Base-by-base conservation (phyloP, 2,113 vertebrate species). In the Oxyruncus cristatus region DNA sequence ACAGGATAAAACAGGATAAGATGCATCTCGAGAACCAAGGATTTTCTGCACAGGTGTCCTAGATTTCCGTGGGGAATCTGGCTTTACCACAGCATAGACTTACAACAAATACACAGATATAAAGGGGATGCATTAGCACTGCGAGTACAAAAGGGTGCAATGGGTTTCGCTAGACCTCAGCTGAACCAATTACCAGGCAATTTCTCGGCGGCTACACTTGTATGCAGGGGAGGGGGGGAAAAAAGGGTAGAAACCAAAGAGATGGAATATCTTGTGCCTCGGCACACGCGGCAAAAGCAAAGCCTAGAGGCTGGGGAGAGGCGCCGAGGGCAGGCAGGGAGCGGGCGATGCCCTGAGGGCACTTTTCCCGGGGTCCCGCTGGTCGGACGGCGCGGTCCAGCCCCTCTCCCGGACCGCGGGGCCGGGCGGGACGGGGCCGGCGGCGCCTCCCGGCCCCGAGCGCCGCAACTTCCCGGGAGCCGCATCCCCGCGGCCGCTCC, bases 171-270 rank as follows among this genome's bases (percentile, higher is more conserved):
- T 19, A 66, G 46, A 81, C 53, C 63, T 63, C 2, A 46, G 28
- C 28, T 13, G 28, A 77, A 49, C 9, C 26, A 61, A 11, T 9
- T 88, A 56, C 0, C 6, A 17, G 39, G 23, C 30, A 50, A 49
- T 77, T 87, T 75, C 49, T 24, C 55, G 3, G 52, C n/a, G 82
- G 52, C 66, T 75, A 20, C 12, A 26, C 33, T 28, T 23, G 20
- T 5, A 66, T 42, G 14, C 33, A 14, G 17, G 20, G 5, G 15
- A 4, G 5, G 2, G 12, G 3, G 3, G 5, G 3, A 2, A 2
- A 12, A 50, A 41, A 14, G 20, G 12, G 55, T 19, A 12, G 8
- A 30, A 22, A 37, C 8, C 4, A 12, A 20, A 39, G 21, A 50
- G 12, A 27, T 2, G 18, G 26, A 35, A 16, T 8, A 5, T 12